Evolutionary conservation across 2,113 vertebrate genomes (phyloP), one percentile per base, ranked within the genome.

Genomic region (Actenoides hombroni): DNA sequence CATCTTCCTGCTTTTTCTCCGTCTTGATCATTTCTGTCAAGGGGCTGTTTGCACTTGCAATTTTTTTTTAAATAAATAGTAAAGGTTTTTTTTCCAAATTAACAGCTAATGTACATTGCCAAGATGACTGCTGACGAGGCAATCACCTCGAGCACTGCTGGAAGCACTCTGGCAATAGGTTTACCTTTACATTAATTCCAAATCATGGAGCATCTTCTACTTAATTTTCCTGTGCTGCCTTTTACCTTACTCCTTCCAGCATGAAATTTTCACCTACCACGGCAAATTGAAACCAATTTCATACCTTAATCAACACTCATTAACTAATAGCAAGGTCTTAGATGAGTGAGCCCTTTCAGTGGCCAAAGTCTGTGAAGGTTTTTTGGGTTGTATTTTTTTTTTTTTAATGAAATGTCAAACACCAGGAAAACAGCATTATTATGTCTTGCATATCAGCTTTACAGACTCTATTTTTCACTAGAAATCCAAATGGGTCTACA

Each of bases 21-120:
- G 75, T 53, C 90, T 91, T 48, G 71, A 77, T 61, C 37, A 59
- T 71, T 86, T 44, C 82, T 94, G 88, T 93, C 90, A 90, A 88
- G 79, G 75, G 68, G 46, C 53, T 46, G 71, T 53, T 95, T 68
- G 8, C 68, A 46, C 53, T 21, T 44, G 7, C 33, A 37, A 16
- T 18, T 73, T 76, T 37, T 37, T 37, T 69, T 70, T 51, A 65
- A 71, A 84, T 59, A 35, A 94, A 74, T 17, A 81, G 42, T 60
- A 73, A 54, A 79, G 39, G 37, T 37, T 24, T 13, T 17, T 46
- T 11, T 67, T 90, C 63, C 57, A 49, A 54, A 54, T 26, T 39
- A 77, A 29, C 37, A 88, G 85, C 51, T 75, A 31, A 49, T 9
- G 25, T 4, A 6, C 3, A 6, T 18, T 23, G 16, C 79, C 15